These are phyloP conservation scores for Oscheius sp. DNA, from an alignment of 1,140 invertebrate genomes.

Conservation along the genomic window DNA sequence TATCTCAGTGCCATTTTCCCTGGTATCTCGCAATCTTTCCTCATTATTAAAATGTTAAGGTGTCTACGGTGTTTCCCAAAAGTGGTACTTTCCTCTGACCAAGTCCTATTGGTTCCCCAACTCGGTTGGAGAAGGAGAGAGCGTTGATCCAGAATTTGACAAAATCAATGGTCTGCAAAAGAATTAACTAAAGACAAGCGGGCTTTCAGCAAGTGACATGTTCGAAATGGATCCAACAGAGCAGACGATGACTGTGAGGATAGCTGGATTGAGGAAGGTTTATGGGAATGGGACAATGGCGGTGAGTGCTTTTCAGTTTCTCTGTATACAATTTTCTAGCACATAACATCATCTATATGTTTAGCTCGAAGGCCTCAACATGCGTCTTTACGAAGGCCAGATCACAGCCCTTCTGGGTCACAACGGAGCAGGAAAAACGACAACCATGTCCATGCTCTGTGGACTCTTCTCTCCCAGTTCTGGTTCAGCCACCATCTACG, in stretches of 20 bases:
- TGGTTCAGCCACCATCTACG: slow-evolving; percentile 68
- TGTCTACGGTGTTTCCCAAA: slow-evolving; percentile 69
- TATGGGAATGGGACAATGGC: slow-evolving; percentile 68
- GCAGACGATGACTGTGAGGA: slow-evolving; percentile 68
- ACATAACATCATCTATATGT: too few species aligned
- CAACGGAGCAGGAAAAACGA: slow-evolving; percentile 58
- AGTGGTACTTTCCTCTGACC: slow-evolving; percentile 69
- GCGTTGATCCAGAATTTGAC: slow-evolving; percentile 14
- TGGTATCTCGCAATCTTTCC: slow-evolving; percentile 48
- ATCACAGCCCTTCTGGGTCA: slow-evolving; percentile 64
- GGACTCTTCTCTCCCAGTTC: slow-evolving; percentile 69
- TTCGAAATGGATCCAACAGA: slow-evolving; percentile 68
- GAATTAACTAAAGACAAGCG: too few species aligned
- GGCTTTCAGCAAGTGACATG: slow-evolving; percentile 42
- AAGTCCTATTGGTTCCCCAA: slow-evolving; percentile 65
- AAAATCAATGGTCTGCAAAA: background rate
- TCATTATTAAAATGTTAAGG: background rate
- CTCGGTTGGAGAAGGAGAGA: slow-evolving; percentile 7
- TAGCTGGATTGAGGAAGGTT: slow-evolving; percentile 69
- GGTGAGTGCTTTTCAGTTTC: slow-evolving; percentile 68
- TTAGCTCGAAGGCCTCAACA: slow-evolving; percentile 52
- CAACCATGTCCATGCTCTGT: slow-evolving; percentile 69
- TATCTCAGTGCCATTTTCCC: slow-evolving; percentile 73
- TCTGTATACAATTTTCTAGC: too few species aligned
- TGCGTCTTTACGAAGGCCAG: slow-evolving; percentile 64